Evolutionary conservation across 2,797 vertebrate genomes (phyloP), one percentile per base, ranked within the genome.

Genomic region (Lepilemur ruficaudatus): DNA sequence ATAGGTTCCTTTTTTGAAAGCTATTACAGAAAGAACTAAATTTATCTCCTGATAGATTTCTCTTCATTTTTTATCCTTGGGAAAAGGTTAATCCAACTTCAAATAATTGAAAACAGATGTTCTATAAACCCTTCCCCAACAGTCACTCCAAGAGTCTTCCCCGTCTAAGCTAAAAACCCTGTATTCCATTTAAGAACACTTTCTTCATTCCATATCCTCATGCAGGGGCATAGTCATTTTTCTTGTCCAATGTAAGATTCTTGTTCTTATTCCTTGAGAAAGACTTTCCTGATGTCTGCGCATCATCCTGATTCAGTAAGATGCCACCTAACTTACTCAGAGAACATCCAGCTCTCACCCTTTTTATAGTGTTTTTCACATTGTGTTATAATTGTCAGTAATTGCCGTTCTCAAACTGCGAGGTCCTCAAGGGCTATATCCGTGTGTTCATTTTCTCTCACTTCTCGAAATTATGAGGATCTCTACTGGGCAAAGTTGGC

Each of bases 51-150:
- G 7, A 82, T 59, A 59, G 0, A 63, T 38, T 90, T 69, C 20
- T 89, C 30, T 9, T 72, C 20, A 41, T 63, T 63, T 61, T 69
- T 38, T 20, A n/a, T 82, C 4, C 20, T 48, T 75, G 17, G 18
- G 1, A 46, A 70, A 83, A 72, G 1, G 5, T 84, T 85, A 89
- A 76, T 63, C 9, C 15, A 22, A 41, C 1, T 61, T 75, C 6
- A 69, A 88, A 85, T 89, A 85, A 48, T n/a, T 93, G 32, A 70
- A 83, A 95, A 78, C 2, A n/a, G 5, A 67, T 43, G 6, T 35
- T 38, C 1, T 43, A 4, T 23, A 25, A 92, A 52, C 25, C 4
- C 5, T 43, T 84, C 18, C 13, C 7, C 28, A 10, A 6, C 61
- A 43, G 12, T 87, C 11, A 35, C 6, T 1, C 35, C 3, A 4